Base-by-base conservation (phyloP, 2,113 vertebrate genomes). In the Dipodomys ordii region DNA sequence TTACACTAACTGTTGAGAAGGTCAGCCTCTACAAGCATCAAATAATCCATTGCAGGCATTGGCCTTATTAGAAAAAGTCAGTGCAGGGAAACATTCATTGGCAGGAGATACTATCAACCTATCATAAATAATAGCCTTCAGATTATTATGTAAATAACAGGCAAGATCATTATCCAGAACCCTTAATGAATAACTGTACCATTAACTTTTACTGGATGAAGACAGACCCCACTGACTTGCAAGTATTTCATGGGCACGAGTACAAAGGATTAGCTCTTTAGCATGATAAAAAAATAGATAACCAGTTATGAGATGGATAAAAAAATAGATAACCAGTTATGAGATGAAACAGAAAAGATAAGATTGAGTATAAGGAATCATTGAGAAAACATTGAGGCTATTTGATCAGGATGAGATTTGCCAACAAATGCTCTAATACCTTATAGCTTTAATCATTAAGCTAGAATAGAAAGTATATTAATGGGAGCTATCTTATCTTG, bases 181-280 rank as follows among this genome's bases (percentile, higher is more conserved):
- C 84, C 67, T 95, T 95, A 95, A 96, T 93, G 79, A 94, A 96
- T 95, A 97, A 96, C 94, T 94, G 76, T 92, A 93, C 72, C 65
- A 94, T 87, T 93, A 96, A 92, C 79, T 95, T 91, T 95, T 91
- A 87, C 83, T 92, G 79, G 53, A 96, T 94, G 90, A 92, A 89
- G 81, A 92, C 71, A 72, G 83, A 89, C 77, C 82, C 64, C 81
- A 84, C 2, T 90, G 93, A 88, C 86, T 68, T 77, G 74, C 85
- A 76, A 46, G 39, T 88, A 88, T 92, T 95, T 91, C 72, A 57
- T 8, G 67, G 96, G 90, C 93, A 93, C 87, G 68, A 96, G 90
- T 96, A 93, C 92, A 97, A 96, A 97, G 93, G 77, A 77, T 84
- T 93, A 35, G 25, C 91, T 87, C 68, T 96, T 92, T 80, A 93